Conservation (phyloP, 1,140 invertebrate species). For the Drosophila busckii region DNA sequence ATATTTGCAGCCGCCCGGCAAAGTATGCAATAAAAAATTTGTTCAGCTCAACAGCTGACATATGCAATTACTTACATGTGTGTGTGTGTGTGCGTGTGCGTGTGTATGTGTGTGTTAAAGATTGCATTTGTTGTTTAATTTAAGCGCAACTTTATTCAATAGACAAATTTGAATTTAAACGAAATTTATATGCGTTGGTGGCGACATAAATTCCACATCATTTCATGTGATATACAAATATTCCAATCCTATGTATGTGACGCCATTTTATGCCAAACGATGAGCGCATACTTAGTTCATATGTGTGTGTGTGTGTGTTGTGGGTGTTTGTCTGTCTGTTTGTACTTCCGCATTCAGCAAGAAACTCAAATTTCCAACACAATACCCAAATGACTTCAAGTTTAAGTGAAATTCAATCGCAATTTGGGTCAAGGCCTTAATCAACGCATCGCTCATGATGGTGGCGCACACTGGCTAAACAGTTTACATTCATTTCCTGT, state of each 20-base stretch:
- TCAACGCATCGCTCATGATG: background rate
- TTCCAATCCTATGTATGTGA: conserved; percentile 8
- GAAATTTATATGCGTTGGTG: conserved; percentile 12
- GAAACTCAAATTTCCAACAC: conserved; percentile 3
- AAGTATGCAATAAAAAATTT: conserved; percentile 57
- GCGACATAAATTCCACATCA: conserved; percentile 28
- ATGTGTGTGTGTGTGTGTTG: background rate
- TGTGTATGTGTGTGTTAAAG: too few relatives aligned
- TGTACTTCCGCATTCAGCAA: conserved; percentile 8
- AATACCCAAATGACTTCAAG: conserved; percentile 12
- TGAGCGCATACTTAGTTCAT: conserved; percentile 5
- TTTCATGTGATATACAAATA: conserved; percentile 29
- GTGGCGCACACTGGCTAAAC: too few relatives aligned
- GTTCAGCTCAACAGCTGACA: conserved; percentile 8
- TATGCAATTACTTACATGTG: conserved; percentile 23
- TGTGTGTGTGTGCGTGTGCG: too few relatives aligned
- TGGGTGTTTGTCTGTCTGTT: background rate
- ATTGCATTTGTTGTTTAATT: too few relatives aligned
- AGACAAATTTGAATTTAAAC: conserved; percentile 4
- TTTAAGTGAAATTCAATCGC: background rate
- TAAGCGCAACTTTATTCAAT: conserved; percentile 4
- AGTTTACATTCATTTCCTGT: conserved; percentile 13
- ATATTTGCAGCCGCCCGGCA: conserved; percentile 36
- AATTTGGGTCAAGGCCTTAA: conserved; percentile 15
- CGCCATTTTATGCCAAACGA: conserved; percentile 16